Evolutionary conservation across 2,113 vertebrate genomes (phyloP).

Genomic region (Carassius gibelio): DNA sequence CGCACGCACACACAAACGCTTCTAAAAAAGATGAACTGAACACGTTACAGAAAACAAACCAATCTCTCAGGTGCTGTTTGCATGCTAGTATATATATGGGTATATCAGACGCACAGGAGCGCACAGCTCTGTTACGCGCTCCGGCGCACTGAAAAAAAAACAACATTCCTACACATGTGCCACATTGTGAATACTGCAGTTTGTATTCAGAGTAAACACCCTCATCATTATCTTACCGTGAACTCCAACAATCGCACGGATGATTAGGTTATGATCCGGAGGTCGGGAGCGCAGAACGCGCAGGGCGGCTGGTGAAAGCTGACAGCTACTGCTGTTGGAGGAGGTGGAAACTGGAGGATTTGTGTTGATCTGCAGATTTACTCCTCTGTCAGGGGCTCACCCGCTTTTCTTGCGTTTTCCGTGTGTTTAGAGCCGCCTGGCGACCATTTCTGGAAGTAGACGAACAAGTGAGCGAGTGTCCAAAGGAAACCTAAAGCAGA

Average conservation of each 20-base stretch:
- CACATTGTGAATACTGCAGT: background rate
- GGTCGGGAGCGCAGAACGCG: slow-evolving; percentile 16
- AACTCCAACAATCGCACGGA: background rate
- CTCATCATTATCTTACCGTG: slow-evolving; percentile 2
- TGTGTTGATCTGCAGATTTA: slow-evolving; percentile 40
- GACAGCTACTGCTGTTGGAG: background rate
- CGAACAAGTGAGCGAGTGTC: background rate
- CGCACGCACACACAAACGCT: background rate
- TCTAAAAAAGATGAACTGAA: background rate
- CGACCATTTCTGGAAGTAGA: slow-evolving; percentile 2
- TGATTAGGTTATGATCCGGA: slow-evolving; percentile 1
- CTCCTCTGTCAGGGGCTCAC: slow-evolving; percentile 45
- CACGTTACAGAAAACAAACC: background rate
- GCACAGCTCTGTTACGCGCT: background rate
- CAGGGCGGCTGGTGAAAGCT: slow-evolving; percentile 23
- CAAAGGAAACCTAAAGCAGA: background rate
- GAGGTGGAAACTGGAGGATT: background rate
- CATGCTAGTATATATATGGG: background rate
- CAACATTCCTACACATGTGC: slow-evolving; percentile 26
- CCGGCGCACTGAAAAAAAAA: background rate
- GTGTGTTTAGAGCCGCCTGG: slow-evolving; percentile 39
- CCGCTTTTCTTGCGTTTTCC: background rate
- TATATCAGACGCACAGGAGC: background rate
- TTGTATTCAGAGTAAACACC: background rate
- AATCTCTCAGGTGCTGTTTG: background rate